Evolutionary conservation across 2,113 vertebrate species (phyloP), one percentile per base, ranked within the genome.

Genomic region (Chionomys nivalis): DNA sequence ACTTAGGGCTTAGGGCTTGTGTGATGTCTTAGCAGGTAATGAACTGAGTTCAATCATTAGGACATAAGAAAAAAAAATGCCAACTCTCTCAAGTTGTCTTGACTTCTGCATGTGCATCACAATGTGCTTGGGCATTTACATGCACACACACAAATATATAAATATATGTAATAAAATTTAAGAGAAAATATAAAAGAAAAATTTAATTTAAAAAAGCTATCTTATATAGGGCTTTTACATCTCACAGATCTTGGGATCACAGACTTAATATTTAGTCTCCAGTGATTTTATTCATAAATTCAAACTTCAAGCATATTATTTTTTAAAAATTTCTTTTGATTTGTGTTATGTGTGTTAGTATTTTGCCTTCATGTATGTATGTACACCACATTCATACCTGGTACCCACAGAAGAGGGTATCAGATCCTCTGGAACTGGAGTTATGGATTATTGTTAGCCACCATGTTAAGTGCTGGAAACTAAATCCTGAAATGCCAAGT

Each of bases 171-270:
- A 85, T 65, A 66, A 19, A 66, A 85, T 33, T 66, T 66, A 33
- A 33, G 58, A 85, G 39, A 85, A 83, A 42, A 44, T 83, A 85
- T 44, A 21, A 65, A 65, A 82, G 31, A 19, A 91, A 73, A 91
- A 31, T 96, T 93, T 89, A 76, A 94, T 85, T 93, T 82, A 17
- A 93, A 94, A 93, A 91, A 72, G 33, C 23, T 90, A 42, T 68
- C 28, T 91, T 2, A 24, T 42, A 33, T 47, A 89, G n/a, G 90
- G 49, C 39, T 89, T 66, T 95, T 28, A 87, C 47, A 63, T 49
- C 31, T 36, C 1, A 89, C 16, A 73, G 44, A 88, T 72, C 14
- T 42, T 42, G 12, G 31, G 24, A 63, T 91, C 39, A 93, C 58
- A 58, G 19, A 58, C 58, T 72, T 88, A 75, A 8, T 81, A 90